Evolutionary conservation across 2,888 invertebrate genomes (phyloP).

Genomic region (Bellardia pandia): DNA sequence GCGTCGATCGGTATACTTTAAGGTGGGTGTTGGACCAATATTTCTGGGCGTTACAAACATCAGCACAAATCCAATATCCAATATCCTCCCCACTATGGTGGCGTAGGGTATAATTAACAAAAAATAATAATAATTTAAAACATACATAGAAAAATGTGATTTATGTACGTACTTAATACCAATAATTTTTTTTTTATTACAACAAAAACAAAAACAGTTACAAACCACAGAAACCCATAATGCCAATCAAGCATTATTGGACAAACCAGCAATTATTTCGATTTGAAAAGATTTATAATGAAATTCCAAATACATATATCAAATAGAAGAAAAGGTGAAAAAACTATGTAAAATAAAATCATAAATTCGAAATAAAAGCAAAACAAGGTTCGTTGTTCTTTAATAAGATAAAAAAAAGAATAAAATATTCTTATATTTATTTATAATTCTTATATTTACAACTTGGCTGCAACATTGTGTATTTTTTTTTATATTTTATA

Average conservation of each 20-base stretch:
- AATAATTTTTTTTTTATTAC: neutral
- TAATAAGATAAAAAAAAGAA: neutral
- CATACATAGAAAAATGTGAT: slow-evolving; percentile 30
- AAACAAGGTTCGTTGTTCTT: slow-evolving; percentile 56
- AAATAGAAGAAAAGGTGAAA: neutral
- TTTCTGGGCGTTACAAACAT: too few relatives aligned
- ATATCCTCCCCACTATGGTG: too few relatives aligned
- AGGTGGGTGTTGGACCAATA: too few relatives aligned
- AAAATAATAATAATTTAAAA: neutral
- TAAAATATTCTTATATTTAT: neutral
- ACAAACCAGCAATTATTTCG: neutral
- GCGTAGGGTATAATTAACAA: too few relatives aligned
- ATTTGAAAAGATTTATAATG: too few relatives aligned
- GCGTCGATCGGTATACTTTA: too few relatives aligned
- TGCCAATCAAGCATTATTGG: slow-evolving; percentile 12
- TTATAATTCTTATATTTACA: slow-evolving; percentile 29
- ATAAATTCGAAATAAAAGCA: slow-evolving; percentile 2
- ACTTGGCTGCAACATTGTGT: slow-evolving; percentile 21
- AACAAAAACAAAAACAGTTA: neutral
- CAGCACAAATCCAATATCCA: too few relatives aligned
- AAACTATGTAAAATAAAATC: neutral
- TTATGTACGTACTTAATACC: slow-evolving; percentile 6
- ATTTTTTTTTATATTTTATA: neutral
- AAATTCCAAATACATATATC: neutral
- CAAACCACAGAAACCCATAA: neutral